Evolutionary conservation across 1,140 invertebrate genomes (phyloP).

Genomic region (Ptiloglossa arizonensis): DNA sequence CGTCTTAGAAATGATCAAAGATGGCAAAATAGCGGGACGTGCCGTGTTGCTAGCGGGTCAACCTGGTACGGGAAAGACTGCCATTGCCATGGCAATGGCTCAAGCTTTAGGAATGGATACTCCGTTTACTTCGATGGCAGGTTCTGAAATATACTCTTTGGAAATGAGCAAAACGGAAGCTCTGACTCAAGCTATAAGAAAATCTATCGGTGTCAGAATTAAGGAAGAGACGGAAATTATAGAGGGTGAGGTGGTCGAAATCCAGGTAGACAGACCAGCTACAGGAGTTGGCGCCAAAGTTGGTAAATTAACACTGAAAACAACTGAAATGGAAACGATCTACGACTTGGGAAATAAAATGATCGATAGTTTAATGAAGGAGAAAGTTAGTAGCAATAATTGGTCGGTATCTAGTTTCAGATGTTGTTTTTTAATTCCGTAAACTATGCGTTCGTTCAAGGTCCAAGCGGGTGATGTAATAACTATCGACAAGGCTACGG

Average conservation of each 20-base stretch:
- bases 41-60: conserved; percentile 98
- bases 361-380: conserved; percentile 98
- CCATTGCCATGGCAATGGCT: conserved; percentile 97
- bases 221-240: conserved; percentile 99
- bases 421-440: background rate
- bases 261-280: conserved; percentile 97
- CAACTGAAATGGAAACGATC: conserved; percentile 99
- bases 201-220: conserved; percentile 98
- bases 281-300: conserved; percentile 94
- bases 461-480: conserved; percentile 98
- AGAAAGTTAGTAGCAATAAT: conserved; percentile 87
- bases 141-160: conserved; percentile 98
- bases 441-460: conserved; percentile 72
- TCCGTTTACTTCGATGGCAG: conserved; percentile 98
- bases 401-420: background rate
- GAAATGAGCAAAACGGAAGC: conserved; percentile 99
- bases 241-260: conserved; percentile 99
- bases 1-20: conserved; percentile 98
- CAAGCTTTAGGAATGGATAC: conserved; percentile 97
- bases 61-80: conserved; percentile 98
- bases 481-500: conserved; percentile 98
- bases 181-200: conserved; percentile 97
- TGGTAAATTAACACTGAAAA: conserved; percentile 97
- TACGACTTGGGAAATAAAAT: conserved; percentile 99
- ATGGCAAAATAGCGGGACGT: conserved; percentile 98